These are phyloP conservation scores for Rutpela maculata DNA, from an alignment of 2,888 invertebrate genomes.

Conservation along the genomic window DNA sequence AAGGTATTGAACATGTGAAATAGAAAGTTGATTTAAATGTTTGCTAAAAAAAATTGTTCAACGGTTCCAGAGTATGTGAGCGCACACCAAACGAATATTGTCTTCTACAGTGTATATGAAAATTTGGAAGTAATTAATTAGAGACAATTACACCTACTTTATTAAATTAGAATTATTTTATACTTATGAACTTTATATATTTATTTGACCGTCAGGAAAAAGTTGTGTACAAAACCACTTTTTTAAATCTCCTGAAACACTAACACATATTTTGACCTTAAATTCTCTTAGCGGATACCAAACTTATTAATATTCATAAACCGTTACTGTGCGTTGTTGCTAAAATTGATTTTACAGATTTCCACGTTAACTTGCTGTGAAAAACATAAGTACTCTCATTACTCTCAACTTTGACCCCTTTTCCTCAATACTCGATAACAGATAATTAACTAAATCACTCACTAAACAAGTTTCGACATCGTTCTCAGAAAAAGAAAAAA, in stretches of 20 bases:
- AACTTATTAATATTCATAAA: conserved; percentile 21
- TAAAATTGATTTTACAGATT: conserved; percentile 2
- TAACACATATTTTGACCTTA: conserved; percentile 24
- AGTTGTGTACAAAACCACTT: not conserved
- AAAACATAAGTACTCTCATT: conserved; percentile 7
- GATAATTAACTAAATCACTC: not conserved
- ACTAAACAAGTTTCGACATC: conserved; percentile 19
- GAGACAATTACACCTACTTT: too few relatives aligned
- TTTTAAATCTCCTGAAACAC: not conserved
- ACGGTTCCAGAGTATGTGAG: too few relatives aligned
- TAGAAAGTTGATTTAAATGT: too few relatives aligned
- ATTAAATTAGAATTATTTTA: not conserved
- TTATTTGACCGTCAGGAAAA: not conserved
- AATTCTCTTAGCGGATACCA: conserved; percentile 6
- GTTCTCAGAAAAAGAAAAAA: conserved; percentile 8
- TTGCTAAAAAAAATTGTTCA: too few relatives aligned
- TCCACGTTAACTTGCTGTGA: conserved; percentile 17
- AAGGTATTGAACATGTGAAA: too few relatives aligned
- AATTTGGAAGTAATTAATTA: too few relatives aligned
- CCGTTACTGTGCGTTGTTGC: not conserved
- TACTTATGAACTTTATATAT: not conserved
- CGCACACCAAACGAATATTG: too few relatives aligned
- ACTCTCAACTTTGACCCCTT: not conserved
- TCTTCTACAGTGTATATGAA: too few relatives aligned
- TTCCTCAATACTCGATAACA: not conserved